These are phyloP conservation scores for Girardinichthys multiradiatus DNA, from an alignment of 2,113 vertebrate genomes.

Conservation along the genomic window DNA sequence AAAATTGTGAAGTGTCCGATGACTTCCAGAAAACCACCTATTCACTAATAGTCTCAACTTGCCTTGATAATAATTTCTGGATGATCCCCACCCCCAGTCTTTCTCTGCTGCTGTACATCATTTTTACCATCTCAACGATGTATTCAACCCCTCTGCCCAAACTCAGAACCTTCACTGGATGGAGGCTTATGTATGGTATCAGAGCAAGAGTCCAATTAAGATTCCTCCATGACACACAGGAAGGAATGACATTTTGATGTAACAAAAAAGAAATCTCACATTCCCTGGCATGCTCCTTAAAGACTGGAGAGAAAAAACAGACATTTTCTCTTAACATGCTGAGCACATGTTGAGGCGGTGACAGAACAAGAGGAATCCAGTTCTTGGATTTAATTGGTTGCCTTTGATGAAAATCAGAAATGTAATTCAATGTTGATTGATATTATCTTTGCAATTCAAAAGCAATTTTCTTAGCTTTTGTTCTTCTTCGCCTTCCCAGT, in stretches of 20 bases:
- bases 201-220: slow-evolving; percentile 54
- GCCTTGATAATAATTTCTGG: background rate
- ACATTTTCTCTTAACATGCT: slow-evolving; percentile 53
- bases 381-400: slow-evolving; percentile 62
- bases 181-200: background rate
- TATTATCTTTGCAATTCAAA: slow-evolving; percentile 73
- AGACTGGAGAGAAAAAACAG: background rate
- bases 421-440: slow-evolving; percentile 71
- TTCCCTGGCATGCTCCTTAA: slow-evolving; percentile 32
- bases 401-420: slow-evolving; percentile 68
- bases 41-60: background rate
- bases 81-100: background rate
- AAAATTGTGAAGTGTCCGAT: background rate
- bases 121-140: slow-evolving; percentile 3
- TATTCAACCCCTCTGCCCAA: background rate
- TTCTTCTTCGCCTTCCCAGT: slow-evolving; percentile 6
- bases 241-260: slow-evolving; percentile 35
- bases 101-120: slow-evolving; percentile 3
- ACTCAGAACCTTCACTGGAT: background rate
- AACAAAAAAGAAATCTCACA: slow-evolving; percentile 33
- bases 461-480: slow-evolving; percentile 63
- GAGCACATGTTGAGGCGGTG: slow-evolving; percentile 51
- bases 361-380: slow-evolving; percentile 33
- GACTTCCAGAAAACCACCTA: background rate
- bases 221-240: slow-evolving; percentile 40